These are phyloP conservation scores for Oreochromis niloticus DNA, from an alignment of 2,113 vertebrate species.

Conservation along the genomic window DNA sequence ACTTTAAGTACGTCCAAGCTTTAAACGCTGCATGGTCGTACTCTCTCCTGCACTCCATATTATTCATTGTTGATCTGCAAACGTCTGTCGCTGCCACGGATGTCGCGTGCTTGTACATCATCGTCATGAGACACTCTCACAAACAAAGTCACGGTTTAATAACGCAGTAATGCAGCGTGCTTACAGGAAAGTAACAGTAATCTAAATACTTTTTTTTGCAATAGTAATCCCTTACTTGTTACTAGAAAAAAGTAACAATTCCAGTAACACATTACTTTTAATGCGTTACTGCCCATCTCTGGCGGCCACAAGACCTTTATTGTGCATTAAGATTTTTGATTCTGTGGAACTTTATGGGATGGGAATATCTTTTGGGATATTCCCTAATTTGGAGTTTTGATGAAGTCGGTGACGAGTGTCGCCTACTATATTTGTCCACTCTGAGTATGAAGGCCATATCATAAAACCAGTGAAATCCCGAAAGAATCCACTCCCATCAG, in stretches of 20 bases:
- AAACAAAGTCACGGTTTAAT: neutral
- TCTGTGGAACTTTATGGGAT: neutral
- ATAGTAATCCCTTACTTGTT: neutral
- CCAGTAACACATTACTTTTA: neutral
- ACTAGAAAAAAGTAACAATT: neutral
- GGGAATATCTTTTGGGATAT: accelerated
- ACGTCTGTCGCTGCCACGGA: neutral
- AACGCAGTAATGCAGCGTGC: neutral
- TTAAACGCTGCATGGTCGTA: neutral
- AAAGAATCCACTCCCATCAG: neutral
- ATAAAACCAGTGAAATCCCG: neutral
- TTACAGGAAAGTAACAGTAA: neutral
- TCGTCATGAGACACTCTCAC: neutral
- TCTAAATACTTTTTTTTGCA: neutral
- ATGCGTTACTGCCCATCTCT: neutral
- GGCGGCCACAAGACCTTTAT: accelerated
- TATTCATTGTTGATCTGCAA: neutral
- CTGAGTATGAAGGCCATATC: neutral
- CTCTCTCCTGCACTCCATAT: neutral
- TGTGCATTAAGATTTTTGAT: neutral
- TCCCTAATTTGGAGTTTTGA: neutral
- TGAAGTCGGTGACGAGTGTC: accelerated
- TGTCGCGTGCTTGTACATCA: no score
- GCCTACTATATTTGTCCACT: accelerated
- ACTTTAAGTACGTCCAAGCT: neutral